Conservation (phyloP, 2,888 invertebrate genomes). For the Pseudococcus jackbeardsleyi region DNA sequence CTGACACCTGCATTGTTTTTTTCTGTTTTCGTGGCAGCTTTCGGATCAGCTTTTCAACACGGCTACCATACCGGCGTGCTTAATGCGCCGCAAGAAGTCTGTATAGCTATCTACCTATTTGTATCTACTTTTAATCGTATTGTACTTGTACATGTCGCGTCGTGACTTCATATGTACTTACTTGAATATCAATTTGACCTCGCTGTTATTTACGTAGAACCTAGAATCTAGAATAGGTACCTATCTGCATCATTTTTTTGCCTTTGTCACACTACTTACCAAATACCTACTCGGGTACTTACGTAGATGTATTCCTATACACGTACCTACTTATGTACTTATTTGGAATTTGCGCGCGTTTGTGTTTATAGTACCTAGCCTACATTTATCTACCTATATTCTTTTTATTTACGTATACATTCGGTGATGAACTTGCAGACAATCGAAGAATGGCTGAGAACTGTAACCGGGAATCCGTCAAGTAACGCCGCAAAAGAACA, state of each 20-base stretch:
- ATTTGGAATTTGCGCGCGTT: background rate
- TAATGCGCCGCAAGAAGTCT: slow-evolving; percentile 86
- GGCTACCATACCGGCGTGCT: slow-evolving; percentile 95
- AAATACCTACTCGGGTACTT: background rate
- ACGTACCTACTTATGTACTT: too few species aligned
- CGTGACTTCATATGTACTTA: too few species aligned
- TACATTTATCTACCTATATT: background rate
- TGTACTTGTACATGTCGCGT: too few species aligned
- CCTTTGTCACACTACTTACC: too few species aligned
- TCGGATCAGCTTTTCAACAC: slow-evolving; percentile 93
- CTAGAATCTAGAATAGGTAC: background rate
- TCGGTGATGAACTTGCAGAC: slow-evolving; percentile 72
- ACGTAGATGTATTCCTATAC: background rate
- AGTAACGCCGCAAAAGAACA: slow-evolving; percentile 62
- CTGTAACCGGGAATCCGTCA: slow-evolving; percentile 73
- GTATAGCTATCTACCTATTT: slow-evolving; percentile 67
- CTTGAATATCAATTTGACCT: too few species aligned
- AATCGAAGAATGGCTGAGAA: slow-evolving; percentile 80
- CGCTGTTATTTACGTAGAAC: too few species aligned
- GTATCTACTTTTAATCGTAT: too few species aligned
- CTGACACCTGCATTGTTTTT: slow-evolving; percentile 70
- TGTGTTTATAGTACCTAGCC: background rate
- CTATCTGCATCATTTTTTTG: background rate
- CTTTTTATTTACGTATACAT: background rate
- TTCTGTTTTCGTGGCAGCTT: slow-evolving; percentile 86